A percentile compares a stretch with the other conserved stretches of the same genome.
phyloP scores from a whole-genome alignment of 1,140 invertebrate genomes.

The Acromyrmex heyeri region DNA sequence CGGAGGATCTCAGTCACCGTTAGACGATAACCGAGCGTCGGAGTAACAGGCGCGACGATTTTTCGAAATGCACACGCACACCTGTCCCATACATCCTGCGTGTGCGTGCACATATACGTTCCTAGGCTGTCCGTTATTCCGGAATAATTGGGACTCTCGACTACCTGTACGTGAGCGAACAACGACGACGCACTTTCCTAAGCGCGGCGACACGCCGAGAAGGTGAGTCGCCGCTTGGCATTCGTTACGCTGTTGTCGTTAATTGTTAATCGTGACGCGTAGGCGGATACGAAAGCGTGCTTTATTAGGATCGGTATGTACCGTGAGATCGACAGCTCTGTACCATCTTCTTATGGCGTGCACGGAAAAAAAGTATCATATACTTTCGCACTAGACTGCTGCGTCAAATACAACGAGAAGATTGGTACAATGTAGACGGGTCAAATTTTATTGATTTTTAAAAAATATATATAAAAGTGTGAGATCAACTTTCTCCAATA shows the following conservation, averaged over 20 bases:
- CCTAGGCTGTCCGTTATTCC: constrained; percentile 71
- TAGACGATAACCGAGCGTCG: constrained; percentile 45
- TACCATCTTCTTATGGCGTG: constrained; percentile 55
- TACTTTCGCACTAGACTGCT: neutral
- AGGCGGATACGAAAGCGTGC: constrained; percentile 78
- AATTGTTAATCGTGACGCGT: constrained; percentile 80
- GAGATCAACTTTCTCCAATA: constrained; percentile 33
- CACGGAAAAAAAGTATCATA: neutral
- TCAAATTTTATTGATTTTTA: neutral
- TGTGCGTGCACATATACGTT: neutral
- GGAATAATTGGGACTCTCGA: constrained; percentile 72
- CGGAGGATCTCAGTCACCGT: constrained; percentile 43
- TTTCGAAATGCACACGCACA: constrained; percentile 29
- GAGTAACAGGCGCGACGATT: constrained; percentile 35
- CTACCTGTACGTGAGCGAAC: constrained; percentile 58
- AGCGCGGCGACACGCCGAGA: constrained; percentile 37
- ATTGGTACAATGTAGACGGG: neutral
- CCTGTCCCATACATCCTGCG: neutral
- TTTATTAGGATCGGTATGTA: constrained; percentile 73
- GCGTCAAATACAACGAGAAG: neutral
- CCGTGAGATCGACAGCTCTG: constrained; percentile 55
- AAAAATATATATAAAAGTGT: neutral
- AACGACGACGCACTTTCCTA: constrained; percentile 60
- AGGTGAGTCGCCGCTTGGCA: constrained; percentile 33
- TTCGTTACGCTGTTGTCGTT: constrained; percentile 64